Evolutionary conservation across 2,797 vertebrate species (phyloP), one percentile per base, ranked within the genome.

Genomic region (Linurgus olivaceus): DNA sequence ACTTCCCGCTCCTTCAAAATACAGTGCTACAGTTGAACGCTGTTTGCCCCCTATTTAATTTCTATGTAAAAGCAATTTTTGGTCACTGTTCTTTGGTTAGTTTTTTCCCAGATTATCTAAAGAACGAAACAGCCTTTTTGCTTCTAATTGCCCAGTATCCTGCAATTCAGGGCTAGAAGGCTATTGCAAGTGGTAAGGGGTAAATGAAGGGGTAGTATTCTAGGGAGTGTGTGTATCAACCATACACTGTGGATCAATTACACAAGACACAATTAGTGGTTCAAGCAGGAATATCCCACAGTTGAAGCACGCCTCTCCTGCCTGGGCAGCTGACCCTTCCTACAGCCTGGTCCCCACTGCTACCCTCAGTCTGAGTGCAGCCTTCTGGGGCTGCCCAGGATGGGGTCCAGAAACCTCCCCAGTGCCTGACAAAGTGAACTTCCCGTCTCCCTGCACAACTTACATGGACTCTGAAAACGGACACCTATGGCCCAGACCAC

Each of bases 311-410:
- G 2, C n/a, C 21, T 7, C 42, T 50, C 54, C 71, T 54, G 55
- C 28, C 44, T 3, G 31, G 33, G 68, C 20, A 67, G 20, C 16
- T 40, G 23, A 16, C 24, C 29, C 13, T 37, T 77, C 40, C 76
- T 8, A 13, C 10, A 59, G 47, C 26, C 48, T 16, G n/a, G 13
- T 86, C 51, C 62, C 5, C 4, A 11, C 48, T n/a, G 24, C 28
- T 0, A 0, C 11, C 37, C 8, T 6, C 0, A 7, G 23, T 2
- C 16, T 16, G 35, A 77, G 29, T 0, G 0, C 31, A 71, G 38
- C 52, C 40, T 59, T 33, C 23, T 3, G 0, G 1, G 40, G 13
- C 31, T 35, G 28, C 51, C 38, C 3, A 1, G 6, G 45, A 55
- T 14, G 29, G 37, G 23, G 33, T 40, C 63, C 25, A 54, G 68